phyloP scores from a whole-genome alignment of 1,140 invertebrate species.

The Micrasema longulum region DNA sequence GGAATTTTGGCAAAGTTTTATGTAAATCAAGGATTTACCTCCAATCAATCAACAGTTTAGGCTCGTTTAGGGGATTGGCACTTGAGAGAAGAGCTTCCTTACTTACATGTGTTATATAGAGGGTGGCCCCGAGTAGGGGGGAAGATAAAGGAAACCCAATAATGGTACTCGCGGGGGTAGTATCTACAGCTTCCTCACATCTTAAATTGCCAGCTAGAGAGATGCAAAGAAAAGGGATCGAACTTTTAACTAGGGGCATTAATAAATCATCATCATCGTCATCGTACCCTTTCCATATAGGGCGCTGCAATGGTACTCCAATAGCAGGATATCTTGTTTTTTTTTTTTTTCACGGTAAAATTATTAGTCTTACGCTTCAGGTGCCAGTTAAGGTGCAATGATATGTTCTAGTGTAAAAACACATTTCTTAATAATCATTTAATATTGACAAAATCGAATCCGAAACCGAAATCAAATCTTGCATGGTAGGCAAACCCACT shows the following conservation, averaged over 20 bases:
- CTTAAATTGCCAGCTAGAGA: constrained; percentile 28
- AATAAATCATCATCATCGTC: too few species aligned
- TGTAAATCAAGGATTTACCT: constrained; percentile 29
- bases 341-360: too few species aligned
- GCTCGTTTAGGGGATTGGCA: constrained; percentile 43
- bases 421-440: too few species aligned
- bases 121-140: constrained; percentile 37
- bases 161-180: constrained; percentile 46
- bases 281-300: too few species aligned
- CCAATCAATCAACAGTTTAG: constrained; percentile 51
- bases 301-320: too few species aligned
- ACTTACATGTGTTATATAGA: constrained; percentile 40
- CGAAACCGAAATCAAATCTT: too few species aligned
- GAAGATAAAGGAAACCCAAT: constrained; percentile 49
- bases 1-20: constrained; percentile 23
- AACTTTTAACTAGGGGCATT: constrained; percentile 1
- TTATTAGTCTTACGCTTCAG: too few species aligned
- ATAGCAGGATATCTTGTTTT: too few species aligned
- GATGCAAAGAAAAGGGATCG: not conserved
- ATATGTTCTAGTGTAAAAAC: too few species aligned
- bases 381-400: too few species aligned
- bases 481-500: too few species aligned
- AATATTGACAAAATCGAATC: too few species aligned
- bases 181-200: constrained; percentile 17
- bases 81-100: constrained; percentile 3